phyloP scores from a whole-genome alignment of 2,797 vertebrate genomes.

The Spinibarbus caldwelli region DNA sequence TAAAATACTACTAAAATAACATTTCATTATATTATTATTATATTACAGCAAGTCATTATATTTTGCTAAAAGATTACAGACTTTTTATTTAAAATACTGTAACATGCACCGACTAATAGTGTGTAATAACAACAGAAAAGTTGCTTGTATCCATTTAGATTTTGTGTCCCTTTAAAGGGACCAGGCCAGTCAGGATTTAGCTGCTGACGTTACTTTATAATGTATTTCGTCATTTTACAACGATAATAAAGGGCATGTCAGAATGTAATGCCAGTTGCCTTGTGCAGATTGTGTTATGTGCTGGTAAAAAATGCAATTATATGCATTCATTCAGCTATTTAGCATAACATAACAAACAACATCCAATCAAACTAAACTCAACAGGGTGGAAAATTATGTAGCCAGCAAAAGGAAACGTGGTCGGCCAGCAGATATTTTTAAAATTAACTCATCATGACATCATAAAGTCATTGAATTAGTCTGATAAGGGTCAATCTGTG shows the following conservation, averaged over 20 bases:
- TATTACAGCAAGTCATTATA: not conserved
- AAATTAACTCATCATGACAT: not conserved
- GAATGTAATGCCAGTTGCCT: not conserved
- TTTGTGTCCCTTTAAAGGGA: not conserved
- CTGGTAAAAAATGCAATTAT: not conserved
- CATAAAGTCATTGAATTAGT: not conserved
- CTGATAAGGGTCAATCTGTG: not conserved
- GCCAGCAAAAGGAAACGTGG: not conserved
- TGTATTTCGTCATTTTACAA: not conserved
- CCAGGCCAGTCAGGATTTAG: not conserved
- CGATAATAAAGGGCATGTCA: not conserved
- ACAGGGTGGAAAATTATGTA: not conserved
- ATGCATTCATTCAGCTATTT: not conserved
- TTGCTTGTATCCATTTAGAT: not conserved
- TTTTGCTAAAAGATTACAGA: not conserved
- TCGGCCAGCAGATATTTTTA: not conserved
- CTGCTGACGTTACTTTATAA: not conserved
- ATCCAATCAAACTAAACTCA: constrained; percentile 12
- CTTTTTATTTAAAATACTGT: not conserved
- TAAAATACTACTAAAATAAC: not conserved
- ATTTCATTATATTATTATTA: not conserved
- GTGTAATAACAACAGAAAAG: not conserved
- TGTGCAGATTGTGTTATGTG: not conserved
- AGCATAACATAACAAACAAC: not conserved
- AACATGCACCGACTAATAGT: not conserved